These are phyloP conservation scores for Dendroctonus ponderosae DNA, from an alignment of 1,140 invertebrate species.

Conservation along the genomic window DNA sequence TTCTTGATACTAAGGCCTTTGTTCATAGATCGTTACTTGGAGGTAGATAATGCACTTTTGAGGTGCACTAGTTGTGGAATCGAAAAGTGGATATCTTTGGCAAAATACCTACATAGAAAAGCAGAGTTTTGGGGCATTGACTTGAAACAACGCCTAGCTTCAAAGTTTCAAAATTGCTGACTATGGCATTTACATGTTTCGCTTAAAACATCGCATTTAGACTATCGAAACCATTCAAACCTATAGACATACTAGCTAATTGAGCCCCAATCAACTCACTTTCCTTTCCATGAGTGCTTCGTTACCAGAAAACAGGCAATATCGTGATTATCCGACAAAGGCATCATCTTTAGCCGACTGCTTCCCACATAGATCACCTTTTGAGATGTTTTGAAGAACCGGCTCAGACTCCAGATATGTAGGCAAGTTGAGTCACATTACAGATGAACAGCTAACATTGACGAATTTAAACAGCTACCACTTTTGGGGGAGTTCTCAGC, in stretches of 20 bases:
- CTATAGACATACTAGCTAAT: not conserved
- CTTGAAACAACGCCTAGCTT: not conserved
- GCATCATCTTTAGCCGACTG: constrained; percentile 64
- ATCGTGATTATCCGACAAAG: constrained; percentile 86
- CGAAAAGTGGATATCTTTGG: too few species aligned
- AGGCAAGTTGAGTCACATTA: too few species aligned
- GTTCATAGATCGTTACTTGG: too few species aligned
- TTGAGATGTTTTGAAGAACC: too few species aligned
- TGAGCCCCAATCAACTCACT: constrained; percentile 60
- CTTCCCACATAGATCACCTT: not conserved
- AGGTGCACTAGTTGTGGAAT: too few species aligned
- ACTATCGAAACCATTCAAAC: not conserved
- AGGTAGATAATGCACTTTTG: too few species aligned
- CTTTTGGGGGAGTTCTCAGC: constrained; percentile 12
- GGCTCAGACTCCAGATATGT: too few species aligned
- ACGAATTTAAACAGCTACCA: too few species aligned
- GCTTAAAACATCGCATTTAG: not conserved
- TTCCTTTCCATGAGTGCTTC: constrained; percentile 96
- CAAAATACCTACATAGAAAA: too few species aligned
- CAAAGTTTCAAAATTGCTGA: not conserved
- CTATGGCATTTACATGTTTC: not conserved
- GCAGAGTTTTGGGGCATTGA: not conserved
- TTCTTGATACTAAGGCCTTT: too few species aligned
- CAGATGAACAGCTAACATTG: too few species aligned
- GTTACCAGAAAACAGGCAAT: constrained; percentile 92